Percentiles rank a stretch among this genome's conserved stretches.
Evolutionary conservation across 2,113 vertebrate genomes (phyloP).

Genomic region (Ahaetulla prasina): DNA sequence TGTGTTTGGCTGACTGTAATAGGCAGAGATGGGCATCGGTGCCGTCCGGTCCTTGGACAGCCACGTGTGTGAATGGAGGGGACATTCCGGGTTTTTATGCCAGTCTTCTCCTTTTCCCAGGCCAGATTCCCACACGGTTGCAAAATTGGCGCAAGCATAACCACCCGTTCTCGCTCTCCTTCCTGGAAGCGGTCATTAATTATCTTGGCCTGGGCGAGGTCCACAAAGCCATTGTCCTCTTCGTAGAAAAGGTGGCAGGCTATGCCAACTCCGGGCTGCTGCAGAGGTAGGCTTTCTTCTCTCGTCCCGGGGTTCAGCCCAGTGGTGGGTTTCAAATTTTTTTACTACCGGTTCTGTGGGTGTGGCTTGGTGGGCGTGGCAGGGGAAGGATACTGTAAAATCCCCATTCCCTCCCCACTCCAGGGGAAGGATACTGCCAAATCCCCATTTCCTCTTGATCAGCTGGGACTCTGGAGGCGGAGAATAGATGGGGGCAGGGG

Average conservation of each 20-base stretch:
- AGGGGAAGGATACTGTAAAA: too few relatives aligned
- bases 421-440: too few relatives aligned
- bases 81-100: background rate
- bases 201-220: slow-evolving; percentile 86
- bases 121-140: slow-evolving; percentile 66
- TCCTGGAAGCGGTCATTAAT: slow-evolving; percentile 84
- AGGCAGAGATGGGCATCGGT: background rate
- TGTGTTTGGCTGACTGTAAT: background rate
- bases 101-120: slow-evolving; percentile 19
- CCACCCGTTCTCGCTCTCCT: slow-evolving; percentile 76
- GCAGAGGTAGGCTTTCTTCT: slow-evolving; percentile 53
- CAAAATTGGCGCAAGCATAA: slow-evolving; percentile 73
- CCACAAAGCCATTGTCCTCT: slow-evolving; percentile 83
- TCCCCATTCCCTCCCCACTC: too few relatives aligned
- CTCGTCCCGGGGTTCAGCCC: too few relatives aligned
- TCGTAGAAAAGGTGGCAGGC: slow-evolving; percentile 75
- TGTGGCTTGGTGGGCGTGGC: too few relatives aligned
- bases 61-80: background rate
- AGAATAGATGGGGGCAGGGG: too few relatives aligned
- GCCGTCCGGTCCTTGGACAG: background rate
- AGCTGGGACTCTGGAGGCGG: too few relatives aligned
- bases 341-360: too few relatives aligned
- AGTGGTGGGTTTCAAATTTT: too few relatives aligned
- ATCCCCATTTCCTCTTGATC: too few relatives aligned
- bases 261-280: slow-evolving; percentile 56